Evolutionary conservation across 2,113 vertebrate genomes (phyloP).

Genomic region (Lophochroa leadbeateri): DNA sequence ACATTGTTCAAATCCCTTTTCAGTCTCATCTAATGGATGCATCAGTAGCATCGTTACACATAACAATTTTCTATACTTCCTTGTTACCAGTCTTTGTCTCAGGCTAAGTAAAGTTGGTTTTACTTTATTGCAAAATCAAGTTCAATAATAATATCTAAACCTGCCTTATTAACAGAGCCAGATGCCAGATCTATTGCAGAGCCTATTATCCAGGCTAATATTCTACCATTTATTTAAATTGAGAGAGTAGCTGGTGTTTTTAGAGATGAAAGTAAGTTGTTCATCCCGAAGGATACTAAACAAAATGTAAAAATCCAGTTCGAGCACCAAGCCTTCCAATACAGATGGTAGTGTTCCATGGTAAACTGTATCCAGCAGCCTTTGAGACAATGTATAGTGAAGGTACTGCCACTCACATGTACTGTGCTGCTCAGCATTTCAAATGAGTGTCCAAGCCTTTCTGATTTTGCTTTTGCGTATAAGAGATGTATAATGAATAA

Average conservation of each 20-base stretch:
- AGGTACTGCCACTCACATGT: background rate
- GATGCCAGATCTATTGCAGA: background rate
- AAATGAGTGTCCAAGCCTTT: background rate
- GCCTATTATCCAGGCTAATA: background rate
- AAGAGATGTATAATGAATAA: background rate
- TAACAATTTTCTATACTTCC: background rate
- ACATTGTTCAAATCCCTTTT: background rate
- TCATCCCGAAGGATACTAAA: background rate
- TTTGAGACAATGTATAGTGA: background rate
- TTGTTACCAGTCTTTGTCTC: background rate
- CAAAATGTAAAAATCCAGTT: background rate
- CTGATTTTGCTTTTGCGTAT: background rate
- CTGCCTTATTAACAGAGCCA: background rate
- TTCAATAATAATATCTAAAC: background rate
- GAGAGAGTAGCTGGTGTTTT: background rate
- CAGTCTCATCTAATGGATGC: background rate
- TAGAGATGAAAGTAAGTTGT: background rate
- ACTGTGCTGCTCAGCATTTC: background rate
- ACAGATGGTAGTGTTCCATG: background rate
- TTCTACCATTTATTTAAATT: background rate
- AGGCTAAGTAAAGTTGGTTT: background rate
- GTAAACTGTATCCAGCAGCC: background rate
- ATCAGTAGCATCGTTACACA: background rate
- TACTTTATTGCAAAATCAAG: background rate
- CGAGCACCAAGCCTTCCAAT: background rate